Base-by-base conservation (phyloP, 2,113 vertebrate genomes). In the Zeus faber region DNA sequence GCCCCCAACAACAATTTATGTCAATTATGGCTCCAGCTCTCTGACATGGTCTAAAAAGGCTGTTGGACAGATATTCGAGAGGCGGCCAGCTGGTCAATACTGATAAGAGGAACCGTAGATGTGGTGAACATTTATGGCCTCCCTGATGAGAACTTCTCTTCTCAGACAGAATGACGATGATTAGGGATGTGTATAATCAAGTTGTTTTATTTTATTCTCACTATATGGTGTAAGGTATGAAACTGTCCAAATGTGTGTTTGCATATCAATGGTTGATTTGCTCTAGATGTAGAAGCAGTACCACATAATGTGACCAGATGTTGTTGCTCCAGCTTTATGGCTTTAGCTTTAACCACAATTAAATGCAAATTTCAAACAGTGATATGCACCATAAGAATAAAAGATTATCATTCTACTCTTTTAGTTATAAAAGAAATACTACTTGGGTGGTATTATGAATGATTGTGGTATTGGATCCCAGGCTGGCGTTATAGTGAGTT, bases 271-370 rank as follows among this genome's bases (percentile, higher is more conserved):
- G 33, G 29, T 58, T 48, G 46, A n/a, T 52, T 55, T 55, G 16
- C 20, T 6, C 21, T 52, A 29, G 49, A 69, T 70, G 67, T 57
- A 37, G 64, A 58, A 53, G 60, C 55, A 44, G 57, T 60, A 63
- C 64, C 27, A 14, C 53, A 46, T 77, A 49, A 66, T 72, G 58
- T 58, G 67, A 66, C 39, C 67, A 81, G 65, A 65, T 80, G 80
- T 50, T 79, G 61, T 69, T 72, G 54, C 33, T 71, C 44, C 60
- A 44, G 64, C 2, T 4, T n/a, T n/a, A 14, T 37, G 49, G 61
- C 50, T 61, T 37, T n/a, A 40, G 46, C 61, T n/a, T 16, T 9
- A 54, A 49, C 55, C 43, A 54, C 11, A 2, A 35, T 68, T 67
- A 58, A 82, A 81, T 76, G 62, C 51, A 59, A 54, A 37, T 43